phyloP scores from a whole-genome alignment of 2,113 vertebrate genomes.

The Phyllostomus hastatus region DNA sequence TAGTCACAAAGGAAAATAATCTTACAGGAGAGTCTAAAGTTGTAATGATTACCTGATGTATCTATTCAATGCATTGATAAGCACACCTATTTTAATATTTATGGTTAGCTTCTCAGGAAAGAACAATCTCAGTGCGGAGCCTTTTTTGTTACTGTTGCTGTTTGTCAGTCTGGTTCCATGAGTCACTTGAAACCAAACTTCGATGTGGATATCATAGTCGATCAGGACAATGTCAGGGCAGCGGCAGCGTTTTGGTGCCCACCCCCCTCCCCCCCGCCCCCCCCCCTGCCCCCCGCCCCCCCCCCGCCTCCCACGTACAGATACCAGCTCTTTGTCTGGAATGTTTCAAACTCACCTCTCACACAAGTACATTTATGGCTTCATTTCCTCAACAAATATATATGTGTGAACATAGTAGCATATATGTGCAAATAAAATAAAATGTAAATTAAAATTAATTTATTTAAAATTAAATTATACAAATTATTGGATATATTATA shows the following conservation, averaged over 20 bases:
- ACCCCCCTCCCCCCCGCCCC: rapidly evolving
- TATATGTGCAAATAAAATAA: background rate
- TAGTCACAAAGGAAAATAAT: background rate
- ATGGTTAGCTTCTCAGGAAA: background rate
- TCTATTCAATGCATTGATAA: background rate
- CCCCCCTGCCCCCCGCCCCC: too few relatives aligned
- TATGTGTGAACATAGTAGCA: background rate
- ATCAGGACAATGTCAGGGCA: background rate
- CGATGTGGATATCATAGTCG: background rate
- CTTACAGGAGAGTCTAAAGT: background rate
- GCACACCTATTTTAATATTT: background rate
- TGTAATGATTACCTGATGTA: background rate
- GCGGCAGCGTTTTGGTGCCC: background rate
- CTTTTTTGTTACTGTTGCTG: background rate
- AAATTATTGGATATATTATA: background rate
- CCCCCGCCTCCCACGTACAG: background rate
- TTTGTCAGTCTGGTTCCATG: background rate
- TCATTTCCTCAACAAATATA: background rate
- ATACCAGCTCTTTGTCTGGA: background rate
- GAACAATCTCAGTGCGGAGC: background rate
- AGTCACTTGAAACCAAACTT: background rate
- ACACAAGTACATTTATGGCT: background rate
- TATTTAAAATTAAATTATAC: background rate
- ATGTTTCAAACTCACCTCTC: background rate
- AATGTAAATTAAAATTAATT: background rate